These are phyloP conservation scores for Mastacembelus armatus DNA, from an alignment of 2,797 vertebrate species.

Conservation along the genomic window DNA sequence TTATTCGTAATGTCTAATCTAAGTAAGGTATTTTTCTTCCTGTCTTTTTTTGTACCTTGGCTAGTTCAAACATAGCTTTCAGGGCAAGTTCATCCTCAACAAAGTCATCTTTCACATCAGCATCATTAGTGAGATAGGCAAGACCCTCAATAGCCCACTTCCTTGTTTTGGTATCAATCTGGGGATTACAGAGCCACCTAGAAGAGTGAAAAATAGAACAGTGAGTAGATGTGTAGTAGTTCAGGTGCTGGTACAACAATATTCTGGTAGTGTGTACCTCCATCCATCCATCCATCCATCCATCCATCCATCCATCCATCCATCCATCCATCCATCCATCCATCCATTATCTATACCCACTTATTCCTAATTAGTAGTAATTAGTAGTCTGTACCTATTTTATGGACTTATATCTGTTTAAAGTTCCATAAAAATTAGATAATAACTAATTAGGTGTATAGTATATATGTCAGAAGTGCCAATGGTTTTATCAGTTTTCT, in stretches of 20 bases:
- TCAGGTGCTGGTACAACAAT: neutral
- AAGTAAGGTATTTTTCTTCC: neutral
- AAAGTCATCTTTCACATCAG: constrained; percentile 98
- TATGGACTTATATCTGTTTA: no score
- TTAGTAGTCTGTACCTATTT: no score
- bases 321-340: no score
- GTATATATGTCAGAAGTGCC: neutral
- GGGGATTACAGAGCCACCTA: constrained; percentile 94
- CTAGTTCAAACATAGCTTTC: constrained; percentile 96
- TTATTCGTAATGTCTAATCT: neutral
- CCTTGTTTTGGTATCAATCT: constrained; percentile 92
- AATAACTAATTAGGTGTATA: neutral
- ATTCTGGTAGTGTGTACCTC: neutral
- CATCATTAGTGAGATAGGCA: constrained; percentile 95
- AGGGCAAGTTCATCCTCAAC: constrained; percentile 94
- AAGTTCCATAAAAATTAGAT: no score
- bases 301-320: no score
- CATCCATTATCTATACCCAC: no score
- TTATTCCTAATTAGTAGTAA: no score
- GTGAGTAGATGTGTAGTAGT: neutral
- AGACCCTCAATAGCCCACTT: constrained; percentile 97
- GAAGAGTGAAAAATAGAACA: constrained; percentile 4
- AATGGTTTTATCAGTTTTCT: neutral
- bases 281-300: no score
- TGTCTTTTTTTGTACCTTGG: constrained; percentile 85